A percentile compares a stretch with the other conserved stretches of the same genome.
Evolutionary conservation across 2,888 invertebrate genomes (phyloP).

Genomic region (Cyclophora albipunctata): DNA sequence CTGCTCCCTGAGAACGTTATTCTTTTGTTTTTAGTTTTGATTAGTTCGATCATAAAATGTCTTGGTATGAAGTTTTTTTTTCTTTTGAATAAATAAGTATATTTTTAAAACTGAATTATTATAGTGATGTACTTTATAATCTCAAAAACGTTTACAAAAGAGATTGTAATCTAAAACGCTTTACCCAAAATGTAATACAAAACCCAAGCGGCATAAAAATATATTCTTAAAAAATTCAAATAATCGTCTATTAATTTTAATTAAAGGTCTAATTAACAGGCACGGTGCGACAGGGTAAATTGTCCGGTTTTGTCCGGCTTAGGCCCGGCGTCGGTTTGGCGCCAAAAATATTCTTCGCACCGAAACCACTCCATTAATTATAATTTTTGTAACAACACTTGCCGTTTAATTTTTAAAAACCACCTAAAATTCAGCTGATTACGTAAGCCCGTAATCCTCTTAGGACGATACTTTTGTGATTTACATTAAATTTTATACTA

Average conservation of each 20-base stretch:
- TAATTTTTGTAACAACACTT: conserved; percentile 38
- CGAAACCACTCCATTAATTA: conserved; percentile 53
- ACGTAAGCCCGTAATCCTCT: conserved; percentile 43
- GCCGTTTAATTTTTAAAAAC: conserved; percentile 36
- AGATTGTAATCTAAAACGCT: no score
- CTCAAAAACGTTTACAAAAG: no score
- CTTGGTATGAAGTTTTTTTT: no score
- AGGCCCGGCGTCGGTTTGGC: conserved; percentile 26
- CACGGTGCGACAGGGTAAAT: conserved; percentile 53
- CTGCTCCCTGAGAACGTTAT: no score
- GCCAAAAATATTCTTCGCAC: conserved; percentile 46
- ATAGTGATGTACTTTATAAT: no score
- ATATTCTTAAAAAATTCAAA: conserved; percentile 40
- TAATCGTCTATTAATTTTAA: conserved; percentile 68
- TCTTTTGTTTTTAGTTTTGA: no score
- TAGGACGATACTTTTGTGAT: conserved; percentile 11
- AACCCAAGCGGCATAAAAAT: not conserved
- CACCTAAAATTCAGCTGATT: conserved; percentile 40
- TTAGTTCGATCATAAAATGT: no score
- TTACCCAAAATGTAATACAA: no score
- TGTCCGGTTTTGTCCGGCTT: conserved; percentile 44
- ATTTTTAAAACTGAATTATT: no score
- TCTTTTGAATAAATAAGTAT: no score
- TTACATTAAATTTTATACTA: not conserved
- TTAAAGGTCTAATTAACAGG: conserved; percentile 64